Conservation (phyloP, 2,888 invertebrate genomes). For the Agonopterix alstromeriana region DNA sequence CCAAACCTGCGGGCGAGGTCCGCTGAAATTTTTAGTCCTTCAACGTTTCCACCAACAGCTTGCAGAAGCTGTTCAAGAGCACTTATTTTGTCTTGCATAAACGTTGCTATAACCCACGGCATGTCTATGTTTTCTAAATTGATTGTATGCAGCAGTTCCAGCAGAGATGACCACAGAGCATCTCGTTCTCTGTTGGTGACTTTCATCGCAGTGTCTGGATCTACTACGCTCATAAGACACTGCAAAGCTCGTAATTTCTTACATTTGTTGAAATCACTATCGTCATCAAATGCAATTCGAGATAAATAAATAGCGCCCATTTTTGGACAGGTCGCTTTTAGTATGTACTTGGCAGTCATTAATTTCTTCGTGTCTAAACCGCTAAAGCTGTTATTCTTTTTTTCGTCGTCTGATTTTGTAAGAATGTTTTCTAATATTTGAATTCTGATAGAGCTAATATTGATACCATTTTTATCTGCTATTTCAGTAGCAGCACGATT, state of each 20-base stretch:
- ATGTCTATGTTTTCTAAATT: constrained; percentile 62
- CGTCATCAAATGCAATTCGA: constrained; percentile 66
- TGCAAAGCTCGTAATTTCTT: constrained; percentile 69
- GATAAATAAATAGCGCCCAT: constrained; percentile 71
- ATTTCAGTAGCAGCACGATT: constrained; percentile 69
- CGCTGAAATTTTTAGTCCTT: constrained; percentile 51
- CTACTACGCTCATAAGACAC: constrained; percentile 66
- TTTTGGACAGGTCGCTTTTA: constrained; percentile 70
- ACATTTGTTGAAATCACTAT: constrained; percentile 59
- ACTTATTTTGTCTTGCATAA: constrained; percentile 54
- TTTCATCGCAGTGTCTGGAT: constrained; percentile 61
- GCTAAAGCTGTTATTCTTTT: constrained; percentile 30
- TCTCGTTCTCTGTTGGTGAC: constrained; percentile 58
- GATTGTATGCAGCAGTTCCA: constrained; percentile 57
- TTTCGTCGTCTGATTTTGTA: constrained; percentile 40
- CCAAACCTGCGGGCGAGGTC: constrained; percentile 51
- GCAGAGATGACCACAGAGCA: constrained; percentile 56
- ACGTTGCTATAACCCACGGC: constrained; percentile 65
- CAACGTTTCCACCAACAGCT: constrained; percentile 42
- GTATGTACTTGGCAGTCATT: constrained; percentile 65
- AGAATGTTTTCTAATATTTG: constrained; percentile 67
- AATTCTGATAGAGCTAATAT: constrained; percentile 63
- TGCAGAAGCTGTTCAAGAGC: constrained; percentile 58
- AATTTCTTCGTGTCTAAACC: constrained; percentile 51
- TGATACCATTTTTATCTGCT: constrained; percentile 67